A percentile compares a stretch with the other conserved stretches of the same genome.
These are phyloP conservation scores for Streptopelia turtur DNA, from an alignment of 2,797 vertebrate genomes.

Conservation along the genomic window DNA sequence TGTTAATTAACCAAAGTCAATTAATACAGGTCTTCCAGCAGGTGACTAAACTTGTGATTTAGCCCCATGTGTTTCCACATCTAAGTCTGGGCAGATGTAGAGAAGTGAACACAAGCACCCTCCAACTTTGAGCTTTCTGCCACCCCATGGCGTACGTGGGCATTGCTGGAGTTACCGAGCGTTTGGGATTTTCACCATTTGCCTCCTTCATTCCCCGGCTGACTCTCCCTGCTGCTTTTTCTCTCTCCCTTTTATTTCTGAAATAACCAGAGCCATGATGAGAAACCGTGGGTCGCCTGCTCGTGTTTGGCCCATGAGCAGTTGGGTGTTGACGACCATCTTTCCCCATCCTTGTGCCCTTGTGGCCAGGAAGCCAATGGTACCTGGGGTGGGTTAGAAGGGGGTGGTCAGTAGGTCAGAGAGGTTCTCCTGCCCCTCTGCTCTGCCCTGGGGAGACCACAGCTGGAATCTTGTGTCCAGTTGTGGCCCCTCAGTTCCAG, in stretches of 20 bases:
- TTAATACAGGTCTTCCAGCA: not conserved
- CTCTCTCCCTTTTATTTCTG: too few relatives aligned
- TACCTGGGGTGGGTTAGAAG: too few relatives aligned
- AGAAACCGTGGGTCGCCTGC: not conserved
- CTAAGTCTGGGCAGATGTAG: not conserved
- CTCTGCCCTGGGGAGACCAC: too few relatives aligned
- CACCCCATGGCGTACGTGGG: not conserved
- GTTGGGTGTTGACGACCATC: too few relatives aligned
- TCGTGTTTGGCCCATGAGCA: rapidly evolving
- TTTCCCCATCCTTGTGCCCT: not conserved
- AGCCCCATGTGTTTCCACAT: not conserved
- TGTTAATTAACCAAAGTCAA: not conserved
- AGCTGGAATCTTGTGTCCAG: too few relatives aligned
- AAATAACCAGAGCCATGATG: not conserved
- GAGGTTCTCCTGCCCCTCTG: too few relatives aligned
- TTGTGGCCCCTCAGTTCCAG: too few relatives aligned
- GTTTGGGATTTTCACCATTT: not conserved
- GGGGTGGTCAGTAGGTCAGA: too few relatives aligned
- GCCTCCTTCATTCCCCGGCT: not conserved
- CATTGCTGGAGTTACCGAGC: not conserved
- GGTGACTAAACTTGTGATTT: not conserved
- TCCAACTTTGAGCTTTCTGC: not conserved
- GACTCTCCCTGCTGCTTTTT: not conserved
- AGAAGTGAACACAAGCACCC: not conserved
- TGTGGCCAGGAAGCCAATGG: too few relatives aligned